Evolutionary conservation across 2,888 invertebrate genomes (phyloP).

Genomic region (Troides helena): DNA sequence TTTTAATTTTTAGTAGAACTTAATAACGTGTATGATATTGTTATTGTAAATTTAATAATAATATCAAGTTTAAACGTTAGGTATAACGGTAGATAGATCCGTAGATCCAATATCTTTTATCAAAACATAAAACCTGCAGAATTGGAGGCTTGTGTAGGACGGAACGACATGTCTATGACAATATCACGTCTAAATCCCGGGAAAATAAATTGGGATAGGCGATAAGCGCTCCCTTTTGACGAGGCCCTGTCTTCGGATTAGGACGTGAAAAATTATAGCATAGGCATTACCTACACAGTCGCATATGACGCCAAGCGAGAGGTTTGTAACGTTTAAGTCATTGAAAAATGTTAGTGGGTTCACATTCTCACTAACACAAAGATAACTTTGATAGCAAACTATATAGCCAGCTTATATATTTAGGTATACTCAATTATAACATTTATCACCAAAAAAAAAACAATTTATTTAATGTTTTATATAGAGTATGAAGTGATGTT

Average conservation of each 20-base stretch:
- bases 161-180: constrained; percentile 55
- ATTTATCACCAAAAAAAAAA: no score
- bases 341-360: constrained; percentile 3
- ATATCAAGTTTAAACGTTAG: not conserved
- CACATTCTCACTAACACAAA: not conserved
- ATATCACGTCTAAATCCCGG: constrained; percentile 67
- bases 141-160: constrained; percentile 16
- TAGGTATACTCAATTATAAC: not conserved
- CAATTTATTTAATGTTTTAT: no score
- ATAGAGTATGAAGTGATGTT: no score
- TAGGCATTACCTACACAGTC: constrained; percentile 40
- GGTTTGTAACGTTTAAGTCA: constrained; percentile 47
- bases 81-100: not conserved
- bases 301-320: constrained; percentile 48
- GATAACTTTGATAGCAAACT: not conserved
- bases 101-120: not conserved
- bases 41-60: not conserved
- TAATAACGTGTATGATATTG: not conserved
- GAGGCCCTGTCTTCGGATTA: constrained; percentile 74
- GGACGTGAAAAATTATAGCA: constrained; percentile 77
- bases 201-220: constrained; percentile 73
- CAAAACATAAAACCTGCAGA: constrained; percentile 16
- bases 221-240: constrained; percentile 78
- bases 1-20: no score
- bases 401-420: not conserved